Conservation (phyloP, 1,140 invertebrate genomes). For the Formica selysi region DNA sequence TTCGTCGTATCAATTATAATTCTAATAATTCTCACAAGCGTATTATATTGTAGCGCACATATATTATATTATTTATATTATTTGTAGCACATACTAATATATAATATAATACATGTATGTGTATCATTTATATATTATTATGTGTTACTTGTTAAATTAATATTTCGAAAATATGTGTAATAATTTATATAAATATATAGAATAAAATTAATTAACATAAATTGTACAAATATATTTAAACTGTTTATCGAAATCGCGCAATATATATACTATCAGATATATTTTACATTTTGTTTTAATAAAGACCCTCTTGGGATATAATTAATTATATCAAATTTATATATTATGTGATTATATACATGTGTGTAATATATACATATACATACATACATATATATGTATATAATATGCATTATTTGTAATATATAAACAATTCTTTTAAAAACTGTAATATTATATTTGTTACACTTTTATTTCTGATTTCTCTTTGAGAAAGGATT, state of each 20-base stretch:
- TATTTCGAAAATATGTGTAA: constrained; percentile 3
- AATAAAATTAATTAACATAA: neutral
- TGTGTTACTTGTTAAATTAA: neutral
- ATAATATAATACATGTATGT: neutral
- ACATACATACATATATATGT: no score
- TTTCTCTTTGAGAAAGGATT: neutral
- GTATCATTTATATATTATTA: neutral
- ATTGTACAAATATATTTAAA: neutral
- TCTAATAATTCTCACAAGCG: neutral
- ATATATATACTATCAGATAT: neutral
- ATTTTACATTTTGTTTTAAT: constrained; percentile 8
- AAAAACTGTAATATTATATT: neutral
- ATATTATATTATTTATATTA: neutral
- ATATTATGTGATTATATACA: neutral
- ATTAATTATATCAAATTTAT: constrained; percentile 26
- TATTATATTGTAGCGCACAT: neutral
- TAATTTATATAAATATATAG: constrained; percentile 26
- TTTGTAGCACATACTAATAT: neutral
- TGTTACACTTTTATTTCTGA: neutral
- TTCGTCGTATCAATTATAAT: neutral
- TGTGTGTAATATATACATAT: no score
- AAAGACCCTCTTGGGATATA: neutral
- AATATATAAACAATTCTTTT: neutral
- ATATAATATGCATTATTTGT: no score
- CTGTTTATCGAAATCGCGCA: neutral